Percentiles rank a stretch among this genome's conserved stretches.
These are phyloP conservation scores for Hypocryptadius cinnamomeus DNA, from an alignment of 2,113 vertebrate species.

Conservation along the genomic window DNA sequence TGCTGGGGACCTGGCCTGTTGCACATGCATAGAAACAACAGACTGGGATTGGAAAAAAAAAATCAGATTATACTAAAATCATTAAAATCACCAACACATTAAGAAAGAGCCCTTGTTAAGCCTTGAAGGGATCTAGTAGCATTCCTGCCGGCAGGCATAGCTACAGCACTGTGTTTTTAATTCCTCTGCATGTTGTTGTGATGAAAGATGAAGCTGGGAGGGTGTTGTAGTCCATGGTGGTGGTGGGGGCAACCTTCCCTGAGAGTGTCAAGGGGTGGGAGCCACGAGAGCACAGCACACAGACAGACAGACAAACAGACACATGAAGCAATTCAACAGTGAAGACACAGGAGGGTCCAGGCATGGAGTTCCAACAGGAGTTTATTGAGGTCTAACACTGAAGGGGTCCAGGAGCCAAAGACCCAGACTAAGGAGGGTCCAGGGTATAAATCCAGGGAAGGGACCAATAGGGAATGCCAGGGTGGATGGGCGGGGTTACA, in stretches of 20 bases:
- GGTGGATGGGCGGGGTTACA: not conserved
- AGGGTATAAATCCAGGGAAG: not conserved
- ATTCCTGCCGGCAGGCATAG: not conserved
- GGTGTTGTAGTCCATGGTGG: not conserved
- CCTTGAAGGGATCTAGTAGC: not conserved
- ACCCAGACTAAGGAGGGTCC: not conserved
- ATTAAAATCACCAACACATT: not conserved
- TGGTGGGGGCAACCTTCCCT: not conserved
- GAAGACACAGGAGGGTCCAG: not conserved
- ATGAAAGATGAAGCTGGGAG: not conserved
- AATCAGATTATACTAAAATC: not conserved
- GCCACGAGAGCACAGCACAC: not conserved
- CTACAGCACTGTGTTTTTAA: not conserved
- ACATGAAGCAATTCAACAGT: not conserved
- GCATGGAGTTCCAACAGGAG: not conserved
- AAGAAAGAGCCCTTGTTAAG: not conserved
- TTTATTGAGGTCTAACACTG: not conserved
- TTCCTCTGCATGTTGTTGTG: not conserved
- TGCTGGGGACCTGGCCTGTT: not conserved
- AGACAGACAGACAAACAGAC: not conserved
- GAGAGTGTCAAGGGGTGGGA: not conserved
- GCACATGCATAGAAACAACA: not conserved
- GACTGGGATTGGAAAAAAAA: not conserved
- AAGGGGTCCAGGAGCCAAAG: not conserved
- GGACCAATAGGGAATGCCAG: not conserved